phyloP scores from a whole-genome alignment of 2,888 invertebrate genomes.

The Acleris holmiana region DNA sequence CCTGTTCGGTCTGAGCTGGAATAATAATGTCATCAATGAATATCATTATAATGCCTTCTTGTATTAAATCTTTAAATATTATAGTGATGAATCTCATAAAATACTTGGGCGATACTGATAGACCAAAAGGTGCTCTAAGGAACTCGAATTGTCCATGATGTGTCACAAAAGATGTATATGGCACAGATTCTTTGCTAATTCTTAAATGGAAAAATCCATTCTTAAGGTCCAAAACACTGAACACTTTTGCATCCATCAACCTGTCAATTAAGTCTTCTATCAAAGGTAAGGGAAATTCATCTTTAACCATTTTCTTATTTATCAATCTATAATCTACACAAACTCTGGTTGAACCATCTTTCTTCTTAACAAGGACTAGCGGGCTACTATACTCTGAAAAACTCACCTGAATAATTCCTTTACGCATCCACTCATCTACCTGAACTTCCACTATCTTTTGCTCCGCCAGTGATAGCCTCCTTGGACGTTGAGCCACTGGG shows the following conservation, averaged over 20 bases:
- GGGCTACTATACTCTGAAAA: constrained; percentile 41
- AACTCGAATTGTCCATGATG: constrained; percentile 30
- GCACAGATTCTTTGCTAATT: constrained; percentile 19
- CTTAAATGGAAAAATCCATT: constrained; percentile 25
- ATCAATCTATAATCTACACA: constrained; percentile 41
- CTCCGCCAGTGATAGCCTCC: constrained; percentile 39
- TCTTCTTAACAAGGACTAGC: constrained; percentile 38
- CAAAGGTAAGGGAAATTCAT: constrained; percentile 38
- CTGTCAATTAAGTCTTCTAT: constrained; percentile 14
- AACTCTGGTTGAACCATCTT: constrained; percentile 35
- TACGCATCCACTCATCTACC: constrained; percentile 37
- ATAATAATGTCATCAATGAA: constrained; percentile 27
- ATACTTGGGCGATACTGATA: constrained; percentile 39
- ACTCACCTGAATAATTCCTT: constrained; percentile 38
- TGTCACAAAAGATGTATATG: constrained; percentile 29
- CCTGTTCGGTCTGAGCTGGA: constrained; percentile 10
- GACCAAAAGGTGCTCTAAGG: constrained; percentile 41
- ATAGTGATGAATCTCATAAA: constrained; percentile 41
- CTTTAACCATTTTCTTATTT: constrained; percentile 40
- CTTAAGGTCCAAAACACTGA: constrained; percentile 20
- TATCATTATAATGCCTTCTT: constrained; percentile 10
- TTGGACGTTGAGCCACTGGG: constrained; percentile 41
- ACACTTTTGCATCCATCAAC: constrained; percentile 6
- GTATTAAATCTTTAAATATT: constrained; percentile 27
- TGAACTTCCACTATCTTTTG: constrained; percentile 39